A percentile compares a stretch with the other conserved stretches of the same genome.
Evolutionary conservation across 2,113 vertebrate species (phyloP).

Genomic region (Pterophyllum scalare): DNA sequence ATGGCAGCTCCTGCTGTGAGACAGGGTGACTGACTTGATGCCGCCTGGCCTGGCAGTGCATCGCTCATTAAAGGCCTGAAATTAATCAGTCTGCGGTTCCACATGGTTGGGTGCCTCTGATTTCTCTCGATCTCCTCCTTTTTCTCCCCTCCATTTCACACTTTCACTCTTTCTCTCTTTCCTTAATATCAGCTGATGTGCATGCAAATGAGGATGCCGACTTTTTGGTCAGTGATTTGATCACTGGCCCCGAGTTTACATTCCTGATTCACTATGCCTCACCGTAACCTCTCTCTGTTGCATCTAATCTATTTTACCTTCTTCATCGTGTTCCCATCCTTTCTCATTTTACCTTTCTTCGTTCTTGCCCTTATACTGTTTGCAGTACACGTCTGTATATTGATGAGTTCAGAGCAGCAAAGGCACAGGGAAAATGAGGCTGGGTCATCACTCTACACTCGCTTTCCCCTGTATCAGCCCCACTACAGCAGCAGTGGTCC

Average conservation of each 20-base stretch:
- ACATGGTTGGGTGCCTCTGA: slow-evolving; percentile 51
- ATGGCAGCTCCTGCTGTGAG: slow-evolving; percentile 61
- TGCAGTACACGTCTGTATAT: slow-evolving; percentile 45
- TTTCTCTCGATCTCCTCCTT: slow-evolving; percentile 21
- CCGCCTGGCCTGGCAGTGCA: slow-evolving; percentile 54
- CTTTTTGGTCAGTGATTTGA: slow-evolving; percentile 45
- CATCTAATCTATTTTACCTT: slow-evolving; percentile 44
- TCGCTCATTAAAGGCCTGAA: slow-evolving; percentile 67
- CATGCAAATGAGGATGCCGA: slow-evolving; percentile 45
- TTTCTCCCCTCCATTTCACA: not conserved
- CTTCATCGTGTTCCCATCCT: slow-evolving; percentile 35
- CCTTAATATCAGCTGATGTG: slow-evolving; percentile 52
- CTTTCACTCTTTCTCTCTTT: slow-evolving; percentile 14
- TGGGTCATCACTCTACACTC: slow-evolving; percentile 70
- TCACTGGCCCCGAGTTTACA: slow-evolving; percentile 40
- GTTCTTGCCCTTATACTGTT: slow-evolving; percentile 19
- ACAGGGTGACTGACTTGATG: slow-evolving; percentile 53
- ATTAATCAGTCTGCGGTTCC: slow-evolving; percentile 69
- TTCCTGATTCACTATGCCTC: slow-evolving; percentile 27
- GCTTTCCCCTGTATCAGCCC: slow-evolving; percentile 56
- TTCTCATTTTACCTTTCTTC: slow-evolving; percentile 26
- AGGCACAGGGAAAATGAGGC: slow-evolving; percentile 54
- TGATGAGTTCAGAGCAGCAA: slow-evolving; percentile 46
- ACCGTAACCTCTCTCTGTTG: slow-evolving; percentile 15
- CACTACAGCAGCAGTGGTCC: slow-evolving; percentile 58